Base-by-base conservation (phyloP, 2,888 invertebrate genomes). In the Isotomurus palustris region DNA sequence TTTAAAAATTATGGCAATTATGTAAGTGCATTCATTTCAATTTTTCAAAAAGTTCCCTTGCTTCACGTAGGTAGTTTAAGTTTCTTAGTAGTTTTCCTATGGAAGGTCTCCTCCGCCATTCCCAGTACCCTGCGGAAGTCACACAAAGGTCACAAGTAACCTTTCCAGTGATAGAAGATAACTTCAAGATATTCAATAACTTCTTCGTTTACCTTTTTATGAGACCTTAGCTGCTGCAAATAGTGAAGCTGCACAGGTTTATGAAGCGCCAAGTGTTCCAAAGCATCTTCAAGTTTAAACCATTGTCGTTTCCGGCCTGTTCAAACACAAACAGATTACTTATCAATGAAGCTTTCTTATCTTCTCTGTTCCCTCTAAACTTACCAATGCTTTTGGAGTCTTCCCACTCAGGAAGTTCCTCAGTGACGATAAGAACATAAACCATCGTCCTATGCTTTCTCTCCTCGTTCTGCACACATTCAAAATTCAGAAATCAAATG, bases 371-470 rank as follows among this genome's bases (percentile, higher is more conserved):
- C 32, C 32, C n/a, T n/a, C n/a, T 40, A 40, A 8, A 45, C 21
- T 27, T 71, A 79, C 80, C 79, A 80, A 92, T 91, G 71, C 85
- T 84, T 72, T 87, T 84, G 24, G 91, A 88, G 78, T 95, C 95
- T 77, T 94, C 93, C 94, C 94, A 95, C 77, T 94, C 93, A 32
- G 91, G 88, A 71, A 93, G 78, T 76, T 94, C 89, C 75, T 94
- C 88, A 32, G 90, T 90, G 56, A 94, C 94, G 69, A 85, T 85
- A 85, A 95, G 87, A 71, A 94, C 91, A 80, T 89, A 95, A 67
- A 95, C 92, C 75, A 90, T 88, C 43, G 95, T 95, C 72, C 94
- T 84, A 78, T 93, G 91, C 79, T 89, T 92, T 76, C 93, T 87
- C 75, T 93, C 93, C 64, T 84, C 83, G 77, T 92, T 94, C 92